phyloP scores from a whole-genome alignment of 2,113 vertebrate species.

The Ibidorhyncha struthersii region DNA sequence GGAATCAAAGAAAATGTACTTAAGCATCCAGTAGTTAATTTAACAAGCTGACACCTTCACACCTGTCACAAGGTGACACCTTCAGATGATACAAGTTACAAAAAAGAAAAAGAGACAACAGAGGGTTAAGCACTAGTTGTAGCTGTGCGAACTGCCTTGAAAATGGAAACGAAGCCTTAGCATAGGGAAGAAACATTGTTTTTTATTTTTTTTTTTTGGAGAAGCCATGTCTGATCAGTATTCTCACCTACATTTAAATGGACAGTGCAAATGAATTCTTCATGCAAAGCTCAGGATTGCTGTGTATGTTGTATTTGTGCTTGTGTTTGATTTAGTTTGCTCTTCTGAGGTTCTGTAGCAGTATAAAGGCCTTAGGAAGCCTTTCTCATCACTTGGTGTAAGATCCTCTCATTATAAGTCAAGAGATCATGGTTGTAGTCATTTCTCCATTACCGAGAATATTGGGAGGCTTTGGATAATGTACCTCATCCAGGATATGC shows the following conservation, averaged over 20 bases:
- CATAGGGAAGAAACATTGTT: background rate
- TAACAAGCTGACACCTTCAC: background rate
- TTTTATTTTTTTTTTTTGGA: background rate
- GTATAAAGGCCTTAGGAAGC: background rate
- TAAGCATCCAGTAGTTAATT: background rate
- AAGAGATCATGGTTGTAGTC: background rate
- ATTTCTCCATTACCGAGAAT: background rate
- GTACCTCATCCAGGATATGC: background rate
- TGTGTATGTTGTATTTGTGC: background rate
- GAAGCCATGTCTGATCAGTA: background rate
- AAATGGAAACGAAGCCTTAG: background rate
- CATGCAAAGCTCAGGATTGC: background rate
- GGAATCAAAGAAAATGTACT: background rate
- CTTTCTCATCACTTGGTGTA: background rate
- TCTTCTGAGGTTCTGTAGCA: background rate
- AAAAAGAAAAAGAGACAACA: background rate
- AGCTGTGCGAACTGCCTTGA: background rate
- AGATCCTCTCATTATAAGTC: background rate
- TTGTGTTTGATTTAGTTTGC: background rate
- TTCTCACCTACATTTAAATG: background rate
- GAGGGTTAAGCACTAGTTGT: background rate
- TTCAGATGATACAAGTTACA: background rate
- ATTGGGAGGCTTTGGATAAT: background rate
- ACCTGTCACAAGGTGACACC: background rate
- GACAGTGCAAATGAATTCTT: background rate